phyloP scores from a whole-genome alignment of 2,113 vertebrate genomes.

The Apaloderma vittatum region DNA sequence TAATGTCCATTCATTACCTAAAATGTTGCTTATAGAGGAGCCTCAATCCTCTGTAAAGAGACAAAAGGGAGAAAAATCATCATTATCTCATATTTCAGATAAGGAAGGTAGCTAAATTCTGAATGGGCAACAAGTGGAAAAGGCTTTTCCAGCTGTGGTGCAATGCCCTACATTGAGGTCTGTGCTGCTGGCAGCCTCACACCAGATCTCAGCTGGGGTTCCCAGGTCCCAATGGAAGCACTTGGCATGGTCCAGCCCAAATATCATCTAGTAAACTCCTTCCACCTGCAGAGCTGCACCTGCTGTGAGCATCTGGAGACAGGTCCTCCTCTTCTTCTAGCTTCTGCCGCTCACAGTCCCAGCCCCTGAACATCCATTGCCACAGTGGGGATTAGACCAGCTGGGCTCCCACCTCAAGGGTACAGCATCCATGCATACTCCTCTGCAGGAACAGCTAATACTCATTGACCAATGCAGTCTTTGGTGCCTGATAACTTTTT shows the following conservation, averaged over 20 bases:
- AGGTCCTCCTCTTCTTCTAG: neutral
- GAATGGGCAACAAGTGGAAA: neutral
- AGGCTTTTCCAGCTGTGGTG: neutral
- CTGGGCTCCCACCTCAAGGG: neutral
- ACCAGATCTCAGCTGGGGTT: neutral
- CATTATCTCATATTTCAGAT: neutral
- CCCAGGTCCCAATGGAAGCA: accelerated
- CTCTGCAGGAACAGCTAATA: neutral
- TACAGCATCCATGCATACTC: neutral
- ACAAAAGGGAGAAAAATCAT: neutral
- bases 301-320: neutral
- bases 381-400: accelerated
- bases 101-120: neutral
- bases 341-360: neutral
- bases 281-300: neutral
- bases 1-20: neutral
- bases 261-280: neutral
- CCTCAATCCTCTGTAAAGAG: neutral
- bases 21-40: neutral
- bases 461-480: neutral
- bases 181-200: neutral
- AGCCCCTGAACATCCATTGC: neutral
- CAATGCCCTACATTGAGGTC: neutral
- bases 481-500: neutral
- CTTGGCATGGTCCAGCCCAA: neutral